These are phyloP conservation scores for Amphibalanus amphitrite DNA, from an alignment of 1,140 invertebrate genomes.

Conservation along the genomic window DNA sequence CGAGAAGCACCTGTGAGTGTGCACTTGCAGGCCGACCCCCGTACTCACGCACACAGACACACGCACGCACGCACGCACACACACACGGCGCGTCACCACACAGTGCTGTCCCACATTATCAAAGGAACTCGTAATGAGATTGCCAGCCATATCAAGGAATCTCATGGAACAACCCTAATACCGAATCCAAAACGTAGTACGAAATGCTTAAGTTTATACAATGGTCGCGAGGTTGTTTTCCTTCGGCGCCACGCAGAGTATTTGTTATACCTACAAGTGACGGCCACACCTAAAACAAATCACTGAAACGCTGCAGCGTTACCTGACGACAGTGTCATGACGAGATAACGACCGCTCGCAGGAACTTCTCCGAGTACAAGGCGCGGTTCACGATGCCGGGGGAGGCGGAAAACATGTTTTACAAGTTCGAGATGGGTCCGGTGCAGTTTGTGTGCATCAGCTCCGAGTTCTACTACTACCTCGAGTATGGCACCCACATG, in stretches of 20 bases:
- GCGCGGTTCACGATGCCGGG: conserved; percentile 31
- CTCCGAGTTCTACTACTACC: conserved; percentile 86
- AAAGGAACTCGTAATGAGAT: background rate
- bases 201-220: background rate
- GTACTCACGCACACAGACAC: too few species aligned
- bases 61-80: background rate
- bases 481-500: conserved; percentile 67
- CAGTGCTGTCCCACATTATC: background rate
- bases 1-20: background rate
- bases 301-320: background rate
- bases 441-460: conserved; percentile 73
- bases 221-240: background rate
- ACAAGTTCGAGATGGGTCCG: conserved; percentile 81
- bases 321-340: background rate
- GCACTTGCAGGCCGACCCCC: too few species aligned
- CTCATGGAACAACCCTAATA: too few species aligned
- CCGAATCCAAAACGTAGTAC: background rate
- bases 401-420: conserved; percentile 43
- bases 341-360: too few species aligned
- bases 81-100: background rate
- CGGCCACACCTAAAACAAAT: conserved; percentile 3
- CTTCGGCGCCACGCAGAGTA: conserved; percentile 45
- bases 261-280: too few species aligned
- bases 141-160: too few species aligned
- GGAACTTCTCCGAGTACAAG: conserved; percentile 73